Conservation (phyloP, 2,797 vertebrate species). For the Danio aesculapii region DNA sequence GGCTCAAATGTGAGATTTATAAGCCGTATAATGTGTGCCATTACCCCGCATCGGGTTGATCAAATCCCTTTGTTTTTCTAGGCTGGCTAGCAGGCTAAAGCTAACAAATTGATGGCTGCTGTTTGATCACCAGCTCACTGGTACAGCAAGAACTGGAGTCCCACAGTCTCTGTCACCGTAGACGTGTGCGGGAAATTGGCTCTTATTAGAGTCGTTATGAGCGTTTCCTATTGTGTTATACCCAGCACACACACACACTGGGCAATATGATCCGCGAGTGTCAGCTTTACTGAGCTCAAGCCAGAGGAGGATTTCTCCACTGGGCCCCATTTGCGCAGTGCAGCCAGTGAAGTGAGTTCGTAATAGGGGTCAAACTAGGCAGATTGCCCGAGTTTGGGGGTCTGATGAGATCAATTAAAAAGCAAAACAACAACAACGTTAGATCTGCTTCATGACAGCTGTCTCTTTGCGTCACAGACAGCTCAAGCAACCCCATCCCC, state of each 20-base stretch:
- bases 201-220: neutral
- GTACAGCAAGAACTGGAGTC: conserved; percentile 7
- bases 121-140: conserved; percentile 27
- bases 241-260: neutral
- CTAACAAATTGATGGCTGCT: conserved; percentile 50
- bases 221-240: conserved; percentile 27
- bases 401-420: too few relatives aligned
- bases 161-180: neutral
- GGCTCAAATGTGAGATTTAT: neutral
- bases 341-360: conserved; percentile 23
- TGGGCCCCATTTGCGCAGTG: conserved; percentile 42
- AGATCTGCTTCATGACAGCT: conserved; percentile 20
- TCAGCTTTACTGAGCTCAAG: conserved; percentile 43
- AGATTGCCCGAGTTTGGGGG: neutral
- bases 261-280: conserved; percentile 47
- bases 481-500: conserved; percentile 5
- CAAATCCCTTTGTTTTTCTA: conserved; percentile 64
- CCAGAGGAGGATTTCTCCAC: conserved; percentile 31
- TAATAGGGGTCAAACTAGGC: conserved; percentile 6
- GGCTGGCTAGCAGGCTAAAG: conserved; percentile 52
- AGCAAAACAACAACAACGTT: neutral
- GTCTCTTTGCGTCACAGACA: neutral
- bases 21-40: conserved; percentile 9
- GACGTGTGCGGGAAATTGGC: too few relatives aligned
- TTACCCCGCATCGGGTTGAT: conserved; percentile 41